Evolutionary conservation across 2,888 invertebrate species (phyloP).

Genomic region (Cryptocephalus primarius): DNA sequence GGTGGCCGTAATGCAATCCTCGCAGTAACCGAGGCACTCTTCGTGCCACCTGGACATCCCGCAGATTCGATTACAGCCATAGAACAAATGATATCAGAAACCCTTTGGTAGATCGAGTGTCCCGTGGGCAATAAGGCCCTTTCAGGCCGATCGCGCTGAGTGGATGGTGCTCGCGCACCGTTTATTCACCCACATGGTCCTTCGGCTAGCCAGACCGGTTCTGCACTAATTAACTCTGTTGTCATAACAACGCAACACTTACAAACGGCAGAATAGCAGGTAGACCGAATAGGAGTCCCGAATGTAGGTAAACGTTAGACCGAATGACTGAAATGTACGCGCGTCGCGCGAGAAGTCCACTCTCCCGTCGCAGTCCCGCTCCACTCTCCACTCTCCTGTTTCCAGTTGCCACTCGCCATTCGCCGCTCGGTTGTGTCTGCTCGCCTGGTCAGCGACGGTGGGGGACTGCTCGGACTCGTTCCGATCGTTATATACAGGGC

Average conservation of each 20-base stretch:
- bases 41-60: conserved; percentile 34
- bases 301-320: no score
- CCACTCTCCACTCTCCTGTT: no score
- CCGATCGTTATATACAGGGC: no score
- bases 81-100: no score
- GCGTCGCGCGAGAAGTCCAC: no score
- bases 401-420: conserved; percentile 3
- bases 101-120: no score
- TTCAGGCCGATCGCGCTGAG: conserved; percentile 1
- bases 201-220: conserved; percentile 8
- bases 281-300: conserved; percentile 2
- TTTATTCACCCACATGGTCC: conserved; percentile 13
- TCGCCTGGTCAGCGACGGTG: conserved; percentile 19
- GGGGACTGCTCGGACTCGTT: conserved; percentile 14
- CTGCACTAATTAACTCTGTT: background rate
- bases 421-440: conserved; percentile 18
- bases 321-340: no score
- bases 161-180: background rate
- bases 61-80: conserved; percentile 7
- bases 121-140: background rate
- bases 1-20: conserved; percentile 27
- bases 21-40: conserved; percentile 30
- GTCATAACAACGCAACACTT: conserved; percentile 1
- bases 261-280: conserved; percentile 13
- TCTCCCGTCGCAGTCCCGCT: no score